A percentile compares a stretch with the other conserved stretches of the same genome.
Conservation (phyloP, 1,140 invertebrate species). For the Apis florea region DNA sequence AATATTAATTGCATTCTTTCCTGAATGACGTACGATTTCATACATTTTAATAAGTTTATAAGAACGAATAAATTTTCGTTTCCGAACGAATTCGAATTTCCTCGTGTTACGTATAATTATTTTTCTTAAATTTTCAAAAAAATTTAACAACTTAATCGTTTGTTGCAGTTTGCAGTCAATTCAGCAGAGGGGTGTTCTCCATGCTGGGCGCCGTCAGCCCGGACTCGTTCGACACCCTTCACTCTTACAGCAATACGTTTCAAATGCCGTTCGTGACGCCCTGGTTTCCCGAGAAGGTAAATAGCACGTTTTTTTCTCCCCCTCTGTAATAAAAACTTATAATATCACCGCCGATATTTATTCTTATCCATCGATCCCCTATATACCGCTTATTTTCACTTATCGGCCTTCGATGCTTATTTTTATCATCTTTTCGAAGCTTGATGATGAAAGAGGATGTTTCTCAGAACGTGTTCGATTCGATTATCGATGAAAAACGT, state of each 20-base stretch:
- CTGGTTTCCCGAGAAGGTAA: slow-evolving; percentile 95
- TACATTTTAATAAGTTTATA: neutral
- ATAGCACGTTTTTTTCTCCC: slow-evolving; percentile 1
- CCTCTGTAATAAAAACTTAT: slow-evolving; percentile 33
- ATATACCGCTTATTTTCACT: neutral
- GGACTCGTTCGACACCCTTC: slow-evolving; percentile 95
- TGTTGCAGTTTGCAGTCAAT: slow-evolving; percentile 94
- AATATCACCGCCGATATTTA: slow-evolving; percentile 10
- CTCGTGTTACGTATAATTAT: too few relatives aligned
- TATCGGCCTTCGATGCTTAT: slow-evolving; percentile 6
- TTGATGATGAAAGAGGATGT: neutral
- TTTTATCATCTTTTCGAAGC: slow-evolving; percentile 11
- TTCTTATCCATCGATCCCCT: slow-evolving; percentile 1
- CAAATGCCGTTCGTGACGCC: slow-evolving; percentile 97
- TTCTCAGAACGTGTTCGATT: too few relatives aligned
- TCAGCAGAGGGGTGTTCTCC: slow-evolving; percentile 93
- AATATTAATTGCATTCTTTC: neutral
- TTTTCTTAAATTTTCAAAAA: too few relatives aligned
- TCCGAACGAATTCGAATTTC: neutral
- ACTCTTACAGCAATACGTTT: slow-evolving; percentile 97
- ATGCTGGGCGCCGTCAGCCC: slow-evolving; percentile 95
- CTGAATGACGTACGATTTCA: too few relatives aligned
- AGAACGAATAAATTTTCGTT: neutral
- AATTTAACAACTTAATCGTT: neutral
- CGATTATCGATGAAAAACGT: too few relatives aligned